phyloP scores from a whole-genome alignment of 64 coral and sea anemone species.

The Porites lutea region DNA sequence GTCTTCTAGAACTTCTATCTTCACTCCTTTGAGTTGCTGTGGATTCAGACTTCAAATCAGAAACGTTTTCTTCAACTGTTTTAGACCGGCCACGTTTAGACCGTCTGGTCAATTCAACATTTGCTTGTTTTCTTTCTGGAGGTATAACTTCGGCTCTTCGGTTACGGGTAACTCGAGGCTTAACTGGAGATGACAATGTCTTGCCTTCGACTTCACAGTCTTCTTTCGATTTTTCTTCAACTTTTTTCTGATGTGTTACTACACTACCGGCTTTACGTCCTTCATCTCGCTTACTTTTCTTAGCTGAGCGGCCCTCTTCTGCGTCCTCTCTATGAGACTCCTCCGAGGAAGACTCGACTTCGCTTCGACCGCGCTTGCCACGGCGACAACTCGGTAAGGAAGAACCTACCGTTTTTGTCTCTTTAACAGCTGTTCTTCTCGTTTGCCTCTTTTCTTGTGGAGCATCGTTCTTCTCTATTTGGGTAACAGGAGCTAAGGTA shows the following conservation, averaged over 20 bases:
- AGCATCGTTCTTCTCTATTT: background rate
- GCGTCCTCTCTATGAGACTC: background rate
- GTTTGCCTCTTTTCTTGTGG: background rate
- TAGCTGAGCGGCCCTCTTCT: background rate
- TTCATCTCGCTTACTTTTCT: background rate
- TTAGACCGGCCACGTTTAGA: background rate
- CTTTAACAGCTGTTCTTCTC: background rate
- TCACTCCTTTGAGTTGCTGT: background rate
- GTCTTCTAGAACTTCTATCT: background rate
- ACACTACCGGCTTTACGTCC: background rate
- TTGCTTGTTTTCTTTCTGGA: background rate
- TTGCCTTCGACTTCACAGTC: background rate
- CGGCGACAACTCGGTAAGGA: constrained; percentile 13
- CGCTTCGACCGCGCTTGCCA: constrained; percentile 3
- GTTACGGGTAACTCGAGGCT: background rate
- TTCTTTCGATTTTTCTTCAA: background rate
- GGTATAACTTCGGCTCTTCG: background rate
- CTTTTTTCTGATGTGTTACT: background rate
- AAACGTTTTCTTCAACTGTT: background rate
- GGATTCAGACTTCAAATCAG: background rate
- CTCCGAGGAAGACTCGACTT: background rate
- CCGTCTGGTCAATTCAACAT: background rate
- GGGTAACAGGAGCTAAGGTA: background rate
- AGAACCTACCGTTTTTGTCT: background rate
- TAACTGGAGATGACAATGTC: background rate